Evolutionary conservation across 2,888 invertebrate genomes (phyloP).

Genomic region (Ypsolopha scabrella): DNA sequence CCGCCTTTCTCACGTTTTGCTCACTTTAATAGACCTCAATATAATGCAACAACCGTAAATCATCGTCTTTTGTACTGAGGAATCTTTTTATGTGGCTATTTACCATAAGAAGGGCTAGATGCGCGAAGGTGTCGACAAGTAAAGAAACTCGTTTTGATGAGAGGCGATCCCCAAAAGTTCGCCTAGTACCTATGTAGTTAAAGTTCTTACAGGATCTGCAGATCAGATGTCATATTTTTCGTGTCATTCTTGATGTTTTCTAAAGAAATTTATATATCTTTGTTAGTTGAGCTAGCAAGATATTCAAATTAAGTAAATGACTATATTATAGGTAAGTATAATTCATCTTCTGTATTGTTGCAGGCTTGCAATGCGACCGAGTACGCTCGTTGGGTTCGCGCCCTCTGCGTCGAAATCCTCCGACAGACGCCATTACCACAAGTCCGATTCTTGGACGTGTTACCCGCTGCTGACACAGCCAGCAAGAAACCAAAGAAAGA

Average conservation of each 20-base stretch:
- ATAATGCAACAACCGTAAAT: slow-evolving; percentile 59
- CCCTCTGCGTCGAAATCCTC: slow-evolving; percentile 79
- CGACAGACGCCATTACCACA: slow-evolving; percentile 80
- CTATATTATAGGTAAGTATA: slow-evolving; percentile 6
- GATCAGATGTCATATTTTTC: neutral
- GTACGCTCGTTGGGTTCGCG: slow-evolving; percentile 81
- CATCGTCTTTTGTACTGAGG: slow-evolving; percentile 49
- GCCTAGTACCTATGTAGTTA: neutral
- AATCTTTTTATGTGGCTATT: slow-evolving; percentile 53
- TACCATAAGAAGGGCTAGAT: slow-evolving; percentile 62
- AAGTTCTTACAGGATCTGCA: neutral
- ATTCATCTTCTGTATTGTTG: slow-evolving; percentile 35
- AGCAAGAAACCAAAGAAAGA: slow-evolving; percentile 50
- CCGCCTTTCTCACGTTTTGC: slow-evolving; percentile 60
- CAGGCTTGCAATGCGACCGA: slow-evolving; percentile 78
- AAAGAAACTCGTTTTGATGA: slow-evolving; percentile 41
- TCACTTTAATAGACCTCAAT: slow-evolving; percentile 52
- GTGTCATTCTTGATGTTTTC: neutral
- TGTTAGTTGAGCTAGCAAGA: neutral
- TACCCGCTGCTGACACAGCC: slow-evolving; percentile 70
- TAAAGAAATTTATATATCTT: neutral
- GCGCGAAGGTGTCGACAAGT: slow-evolving; percentile 63
- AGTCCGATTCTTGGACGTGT: slow-evolving; percentile 78
- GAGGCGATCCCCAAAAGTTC: neutral
- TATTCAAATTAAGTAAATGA: slow-evolving; percentile 2